phyloP scores from a whole-genome alignment of 2,797 vertebrate genomes.

The Anas acuta region DNA sequence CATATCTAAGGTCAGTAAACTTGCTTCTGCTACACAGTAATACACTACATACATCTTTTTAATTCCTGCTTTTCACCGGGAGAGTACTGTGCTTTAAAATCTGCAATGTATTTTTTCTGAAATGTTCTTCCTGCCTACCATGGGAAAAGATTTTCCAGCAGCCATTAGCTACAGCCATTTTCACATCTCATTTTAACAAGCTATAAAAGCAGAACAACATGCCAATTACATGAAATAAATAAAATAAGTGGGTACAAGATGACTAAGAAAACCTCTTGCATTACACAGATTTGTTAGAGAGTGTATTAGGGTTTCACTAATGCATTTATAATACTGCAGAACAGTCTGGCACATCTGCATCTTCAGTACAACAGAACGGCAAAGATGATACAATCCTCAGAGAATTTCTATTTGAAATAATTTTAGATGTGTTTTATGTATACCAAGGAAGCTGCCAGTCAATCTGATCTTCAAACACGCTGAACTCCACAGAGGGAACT shows the following conservation, averaged over 20 bases:
- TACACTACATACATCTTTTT: background rate
- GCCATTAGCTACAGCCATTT: constrained; percentile 67
- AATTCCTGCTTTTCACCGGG: background rate
- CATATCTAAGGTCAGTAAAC: background rate
- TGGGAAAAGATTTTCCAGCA: constrained; percentile 61
- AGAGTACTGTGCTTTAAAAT: constrained; percentile 28
- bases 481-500: constrained; percentile 66
- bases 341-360: constrained; percentile 64
- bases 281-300: constrained; percentile 58
- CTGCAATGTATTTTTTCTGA: background rate
- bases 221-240: constrained; percentile 72
- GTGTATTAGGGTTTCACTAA: constrained; percentile 63
- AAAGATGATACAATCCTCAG: constrained; percentile 64
- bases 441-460: constrained; percentile 75
- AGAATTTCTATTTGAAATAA: constrained; percentile 74
- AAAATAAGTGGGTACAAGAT: constrained; percentile 66
- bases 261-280: constrained; percentile 64
- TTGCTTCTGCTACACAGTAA: background rate
- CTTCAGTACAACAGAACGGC: constrained; percentile 62
- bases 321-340: constrained; percentile 67
- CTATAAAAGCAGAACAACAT: constrained; percentile 67
- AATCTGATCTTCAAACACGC: constrained; percentile 76
- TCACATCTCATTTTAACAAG: constrained; percentile 70
- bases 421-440: constrained; percentile 76
- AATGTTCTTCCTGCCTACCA: constrained; percentile 13